phyloP scores from a whole-genome alignment of 2,888 invertebrate genomes.

The Dorcus hopei region DNA sequence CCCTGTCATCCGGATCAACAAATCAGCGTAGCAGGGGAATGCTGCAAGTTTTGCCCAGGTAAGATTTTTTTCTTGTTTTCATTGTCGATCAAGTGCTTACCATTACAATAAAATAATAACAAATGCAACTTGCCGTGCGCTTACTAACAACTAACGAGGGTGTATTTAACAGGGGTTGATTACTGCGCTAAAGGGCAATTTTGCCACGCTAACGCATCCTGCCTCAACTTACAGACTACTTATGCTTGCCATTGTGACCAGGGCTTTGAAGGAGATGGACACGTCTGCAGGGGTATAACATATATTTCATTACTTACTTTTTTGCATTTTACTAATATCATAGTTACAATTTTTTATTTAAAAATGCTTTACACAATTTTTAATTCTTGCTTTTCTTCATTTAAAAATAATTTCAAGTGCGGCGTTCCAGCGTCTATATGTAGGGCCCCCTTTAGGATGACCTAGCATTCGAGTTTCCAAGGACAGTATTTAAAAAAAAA shows the following conservation, averaged over 20 bases:
- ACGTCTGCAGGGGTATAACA: constrained; percentile 66
- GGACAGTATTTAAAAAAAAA: no score
- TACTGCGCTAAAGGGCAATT: constrained; percentile 85
- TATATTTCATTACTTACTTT: not conserved
- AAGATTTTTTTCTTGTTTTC: constrained; percentile 19
- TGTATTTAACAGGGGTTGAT: constrained; percentile 67
- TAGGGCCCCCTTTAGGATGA: no score
- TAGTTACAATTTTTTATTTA: no score
- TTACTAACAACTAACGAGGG: constrained; percentile 1
- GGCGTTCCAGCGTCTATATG: no score
- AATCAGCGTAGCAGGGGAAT: constrained; percentile 79
- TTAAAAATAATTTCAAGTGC: no score
- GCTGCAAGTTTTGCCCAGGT: constrained; percentile 91
- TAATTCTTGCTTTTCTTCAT: no score
- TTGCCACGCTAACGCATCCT: constrained; percentile 88
- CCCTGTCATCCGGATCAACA: constrained; percentile 74
- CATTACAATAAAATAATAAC: not conserved
- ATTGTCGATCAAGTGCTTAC: not conserved
- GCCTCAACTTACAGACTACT: constrained; percentile 86
- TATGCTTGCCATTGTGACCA: constrained; percentile 87
- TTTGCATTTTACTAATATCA: not conserved
- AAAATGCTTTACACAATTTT: no score
- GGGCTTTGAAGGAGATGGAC: constrained; percentile 87
- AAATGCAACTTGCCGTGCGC: not conserved
- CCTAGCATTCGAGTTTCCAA: no score